Evolutionary conservation across 2,888 invertebrate species (phyloP), one percentile per base, ranked within the genome.

Genomic region (Rhyacophila evoluta): DNA sequence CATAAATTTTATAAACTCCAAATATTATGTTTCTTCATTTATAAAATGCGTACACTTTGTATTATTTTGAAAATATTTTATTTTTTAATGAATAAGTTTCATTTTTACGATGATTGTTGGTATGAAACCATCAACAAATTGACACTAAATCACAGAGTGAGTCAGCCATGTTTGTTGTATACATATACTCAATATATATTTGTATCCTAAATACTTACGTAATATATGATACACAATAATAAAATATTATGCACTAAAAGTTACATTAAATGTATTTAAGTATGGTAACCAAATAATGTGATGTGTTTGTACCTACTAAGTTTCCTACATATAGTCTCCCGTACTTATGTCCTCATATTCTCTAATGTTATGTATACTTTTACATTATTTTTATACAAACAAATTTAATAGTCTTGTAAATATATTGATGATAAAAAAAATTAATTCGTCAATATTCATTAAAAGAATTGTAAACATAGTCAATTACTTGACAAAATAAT

Each of bases 201-300:
- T 55, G 55, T 55, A 55, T 55, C 55, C 55, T 55, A 55, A 55
- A 55, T 55, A 55, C 55, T 15, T 15, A 41, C n/a, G 19, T 33
- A 4, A 33, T 55, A 55, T 55, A 55, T 55, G n/a, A 55, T 55
- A 55, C 41, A 55, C 41, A 55, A 55, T 55, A 55, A 55, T 55
- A 33, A 33, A 33, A 55, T 55, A 55, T 55, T 55, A 55, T 55
- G 55, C 55, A 55, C 55, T 19, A 19, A 55, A 19, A 55, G 19
- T 55, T 8, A 55, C 55, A 55, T 55, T 55, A 55, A 55, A 55
- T 55, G 55, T 55, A 55, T 55, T 55, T 55, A 55, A 55, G 55
- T 55, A 55, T 55, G 55, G 55, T 55, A 55, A 55, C 55, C 55
- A 55, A 55, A 55, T 55, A 55, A 55, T 55, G 55, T 55, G 55